These are phyloP conservation scores for Tachysurus fulvidraco DNA, from an alignment of 2,113 vertebrate genomes.

Conservation along the genomic window DNA sequence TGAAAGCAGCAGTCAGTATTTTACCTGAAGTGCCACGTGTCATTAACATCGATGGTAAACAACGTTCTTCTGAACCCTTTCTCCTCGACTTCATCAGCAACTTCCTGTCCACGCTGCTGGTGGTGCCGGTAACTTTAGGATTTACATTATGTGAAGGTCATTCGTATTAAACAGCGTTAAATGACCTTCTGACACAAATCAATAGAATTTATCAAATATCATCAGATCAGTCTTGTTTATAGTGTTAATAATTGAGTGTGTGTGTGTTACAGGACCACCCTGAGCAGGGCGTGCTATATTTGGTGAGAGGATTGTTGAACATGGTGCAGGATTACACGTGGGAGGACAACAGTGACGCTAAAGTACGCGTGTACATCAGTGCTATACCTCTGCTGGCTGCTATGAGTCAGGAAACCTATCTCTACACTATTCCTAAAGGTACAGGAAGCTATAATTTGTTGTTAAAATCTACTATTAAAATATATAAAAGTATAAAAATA, in stretches of 20 bases:
- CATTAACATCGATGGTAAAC: slow-evolving; percentile 91
- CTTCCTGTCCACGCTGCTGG: slow-evolving; percentile 87
- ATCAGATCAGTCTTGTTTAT: not conserved
- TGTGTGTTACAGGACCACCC: slow-evolving; percentile 84
- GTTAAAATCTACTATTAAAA: not conserved
- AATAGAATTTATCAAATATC: not conserved
- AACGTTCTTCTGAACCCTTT: slow-evolving; percentile 85
- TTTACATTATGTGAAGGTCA: not conserved
- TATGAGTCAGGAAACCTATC: slow-evolving; percentile 89
- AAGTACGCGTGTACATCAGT: slow-evolving; percentile 85
- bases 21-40: slow-evolving; percentile 89
- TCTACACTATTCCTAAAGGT: slow-evolving; percentile 74
- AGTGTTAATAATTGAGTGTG: not conserved
- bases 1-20: slow-evolving; percentile 89
- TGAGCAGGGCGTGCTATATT: slow-evolving; percentile 91
- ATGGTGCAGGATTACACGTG: slow-evolving; percentile 97
- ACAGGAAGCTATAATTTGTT: not conserved
- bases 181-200: not conserved
- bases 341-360: slow-evolving; percentile 92
- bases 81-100: slow-evolving; percentile 93
- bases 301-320: slow-evolving; percentile 90
- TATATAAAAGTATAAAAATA: too few relatives aligned
- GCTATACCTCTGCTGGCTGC: slow-evolving; percentile 90
- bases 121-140: slow-evolving; percentile 84
- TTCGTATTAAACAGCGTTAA: not conserved